phyloP scores from a whole-genome alignment of 1,140 invertebrate genomes.

The Drosophila subobscura region DNA sequence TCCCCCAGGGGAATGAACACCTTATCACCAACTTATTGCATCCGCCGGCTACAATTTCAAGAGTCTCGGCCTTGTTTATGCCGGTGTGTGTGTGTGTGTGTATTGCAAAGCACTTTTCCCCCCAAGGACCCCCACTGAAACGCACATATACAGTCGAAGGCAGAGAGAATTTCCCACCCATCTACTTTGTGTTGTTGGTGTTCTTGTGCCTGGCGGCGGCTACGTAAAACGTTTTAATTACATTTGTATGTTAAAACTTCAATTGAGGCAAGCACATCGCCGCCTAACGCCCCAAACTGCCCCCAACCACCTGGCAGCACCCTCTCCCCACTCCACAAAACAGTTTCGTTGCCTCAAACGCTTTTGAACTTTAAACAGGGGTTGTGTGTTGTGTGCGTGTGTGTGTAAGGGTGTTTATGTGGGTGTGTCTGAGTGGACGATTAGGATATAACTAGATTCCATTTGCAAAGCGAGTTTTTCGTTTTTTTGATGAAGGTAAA shows the following conservation, averaged over 20 bases:
- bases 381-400: conserved; percentile 31
- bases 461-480: conserved; percentile 62
- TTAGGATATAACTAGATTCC: conserved; percentile 79
- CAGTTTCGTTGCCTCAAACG: conserved; percentile 62
- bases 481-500: conserved; percentile 78
- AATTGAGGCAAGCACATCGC: conserved; percentile 62
- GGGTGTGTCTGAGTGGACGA: conserved; percentile 63
- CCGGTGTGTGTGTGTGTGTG: conserved; percentile 23
- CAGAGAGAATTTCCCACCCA: conserved; percentile 33
- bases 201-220: conserved; percentile 69
- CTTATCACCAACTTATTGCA: conserved; percentile 82
- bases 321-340: conserved; percentile 1
- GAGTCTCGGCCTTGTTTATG: conserved; percentile 62
- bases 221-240: conserved; percentile 82
- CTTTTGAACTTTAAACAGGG: conserved; percentile 75
- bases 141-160: conserved; percentile 15
- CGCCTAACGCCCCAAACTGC: conserved; percentile 21
- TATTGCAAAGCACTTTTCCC: conserved; percentile 49
- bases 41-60: conserved; percentile 81
- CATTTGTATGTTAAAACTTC: conserved; percentile 82
- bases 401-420: conserved; percentile 36
- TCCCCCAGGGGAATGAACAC: conserved; percentile 75
- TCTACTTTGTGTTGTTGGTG: conserved; percentile 66
- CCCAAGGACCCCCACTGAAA: conserved; percentile 59
- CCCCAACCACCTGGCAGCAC: background rate